Base-by-base conservation (phyloP, 2,888 invertebrate genomes). In the Calliphora vomitoria region DNA sequence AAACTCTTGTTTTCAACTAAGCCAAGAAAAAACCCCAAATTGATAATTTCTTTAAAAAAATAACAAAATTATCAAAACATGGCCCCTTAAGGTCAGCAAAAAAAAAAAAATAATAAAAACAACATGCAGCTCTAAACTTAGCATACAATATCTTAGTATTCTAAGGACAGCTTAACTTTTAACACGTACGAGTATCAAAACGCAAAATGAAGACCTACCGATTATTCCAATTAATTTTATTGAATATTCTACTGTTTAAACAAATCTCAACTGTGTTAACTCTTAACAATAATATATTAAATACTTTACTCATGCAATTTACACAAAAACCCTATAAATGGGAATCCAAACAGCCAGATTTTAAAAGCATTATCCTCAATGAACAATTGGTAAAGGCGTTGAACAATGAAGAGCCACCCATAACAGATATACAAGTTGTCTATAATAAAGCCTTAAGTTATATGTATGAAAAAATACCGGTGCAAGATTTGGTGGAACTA, bases 391-490 rank as follows among this genome's bases (percentile, higher is more conserved):
- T 80, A 3, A 15, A 71, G 25, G 71, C 50, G 0, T 25, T 81
- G 8, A 81, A 81, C 31, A 18, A 38, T 1, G 71, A 71, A 3
- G 44, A 81, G 10, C 38, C 62, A 41, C 31, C 35, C 6, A 8
- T 62, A 10, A 53, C 44, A 8, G 68, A 69, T 58, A 68, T 72
- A 1, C 80, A 72, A 50, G 38, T 8, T 41, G 4, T 81, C 4
- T 81, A 72, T 8, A 64, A 62, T 53, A 53, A 80, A 38, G 80
- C 71, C 4, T 20, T 81, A n/a, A 31, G 38, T 18, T 62, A 62
- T 18, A 72, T 81, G 80, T 71, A 71, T 81, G 58, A 53, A 8
- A 15, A 53, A 13, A 71, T 64, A 31, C 25, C 71, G 8, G 35
- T 20, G 13, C 50, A 41, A 8, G 71, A 71, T 64, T 31, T 81